Evolutionary conservation across 2,888 invertebrate genomes (phyloP), one percentile per base, ranked within the genome.

Genomic region (Atrina japonica): DNA sequence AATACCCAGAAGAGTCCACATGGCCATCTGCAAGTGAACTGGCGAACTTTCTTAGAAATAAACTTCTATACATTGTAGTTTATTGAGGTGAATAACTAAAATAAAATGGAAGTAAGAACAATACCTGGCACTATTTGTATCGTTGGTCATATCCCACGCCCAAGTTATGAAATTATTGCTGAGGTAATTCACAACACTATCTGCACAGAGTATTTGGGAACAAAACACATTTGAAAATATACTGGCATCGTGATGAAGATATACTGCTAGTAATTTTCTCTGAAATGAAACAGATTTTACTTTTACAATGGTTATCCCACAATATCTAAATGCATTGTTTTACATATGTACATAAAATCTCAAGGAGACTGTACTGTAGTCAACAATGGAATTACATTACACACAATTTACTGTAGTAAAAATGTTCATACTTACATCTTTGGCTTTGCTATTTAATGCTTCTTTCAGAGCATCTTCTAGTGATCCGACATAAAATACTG

Each of bases 161-260:
- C 97, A 99, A 1, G 97, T 93, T 53, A 98, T 92, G 91, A 97
- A 99, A 92, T 97, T 97, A 68, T 94, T 94, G 67, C 95, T 94
- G 55, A 99, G 93, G 73, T 96, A 95, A 88, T 96, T 95, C 86
- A 97, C 94, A 60, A 98, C 95, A 21, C 96, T 95, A 88, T 97
- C 97, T 85, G 95, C 95, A 90, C 97, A 97, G 80, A 99, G 92
- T 72, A 97, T 93, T 90, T 97, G 96, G 67, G 97, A 96, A 92
- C 98, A 98, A 93, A 99, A 99, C 78, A 99, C 98, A 91, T 99
- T 98, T 43, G 97, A 95, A 82, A 97, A 92, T 68, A 99, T 97
- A 83, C 98, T 97, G 78, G 94, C 94, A 91, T 99, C 99, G 91
- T 99, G 97, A 91, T 99, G 99, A 30, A 99, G 93, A 92, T 99